These are phyloP conservation scores for Tetragnatha montana DNA, from an alignment of 2,888 invertebrate genomes.

Conservation along the genomic window DNA sequence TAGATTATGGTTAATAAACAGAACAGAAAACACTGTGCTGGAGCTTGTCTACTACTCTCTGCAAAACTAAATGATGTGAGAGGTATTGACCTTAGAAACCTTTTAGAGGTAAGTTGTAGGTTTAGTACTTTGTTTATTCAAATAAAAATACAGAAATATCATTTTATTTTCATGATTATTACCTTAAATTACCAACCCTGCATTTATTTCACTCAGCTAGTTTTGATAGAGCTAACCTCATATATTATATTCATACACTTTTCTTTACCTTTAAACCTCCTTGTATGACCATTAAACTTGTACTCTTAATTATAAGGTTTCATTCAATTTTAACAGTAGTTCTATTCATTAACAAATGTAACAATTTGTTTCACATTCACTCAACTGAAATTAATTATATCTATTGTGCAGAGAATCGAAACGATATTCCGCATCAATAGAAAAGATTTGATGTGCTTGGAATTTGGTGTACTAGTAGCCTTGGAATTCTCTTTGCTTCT, in stretches of 20 bases:
- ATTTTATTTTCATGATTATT: too few species aligned
- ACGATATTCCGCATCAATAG: conserved; percentile 91
- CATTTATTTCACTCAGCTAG: too few species aligned
- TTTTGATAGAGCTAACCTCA: too few species aligned
- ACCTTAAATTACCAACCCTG: too few species aligned
- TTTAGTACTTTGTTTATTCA: not conserved
- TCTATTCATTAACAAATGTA: too few species aligned
- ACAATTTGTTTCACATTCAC: too few species aligned
- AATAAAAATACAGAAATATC: too few species aligned
- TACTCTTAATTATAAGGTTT: too few species aligned
- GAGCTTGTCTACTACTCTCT: conserved; percentile 93
- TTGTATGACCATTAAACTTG: too few species aligned
- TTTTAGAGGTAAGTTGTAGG: conserved; percentile 85
- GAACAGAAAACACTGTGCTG: conserved; percentile 96
- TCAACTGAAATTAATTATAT: not conserved
- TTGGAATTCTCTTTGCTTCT: conserved; percentile 95
- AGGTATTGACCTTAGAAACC: conserved; percentile 87
- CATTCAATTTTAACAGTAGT: too few species aligned
- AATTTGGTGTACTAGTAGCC: conserved; percentile 95
- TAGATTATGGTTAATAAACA: conserved; percentile 90
- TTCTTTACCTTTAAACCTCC: too few species aligned
- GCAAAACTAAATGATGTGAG: conserved; percentile 98
- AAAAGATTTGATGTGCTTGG: conserved; percentile 91
- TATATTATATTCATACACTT: too few species aligned
- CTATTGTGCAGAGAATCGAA: conserved; percentile 86